Evolutionary conservation across 2,113 vertebrate species (phyloP).

Genomic region (Tetrao urogallus): DNA sequence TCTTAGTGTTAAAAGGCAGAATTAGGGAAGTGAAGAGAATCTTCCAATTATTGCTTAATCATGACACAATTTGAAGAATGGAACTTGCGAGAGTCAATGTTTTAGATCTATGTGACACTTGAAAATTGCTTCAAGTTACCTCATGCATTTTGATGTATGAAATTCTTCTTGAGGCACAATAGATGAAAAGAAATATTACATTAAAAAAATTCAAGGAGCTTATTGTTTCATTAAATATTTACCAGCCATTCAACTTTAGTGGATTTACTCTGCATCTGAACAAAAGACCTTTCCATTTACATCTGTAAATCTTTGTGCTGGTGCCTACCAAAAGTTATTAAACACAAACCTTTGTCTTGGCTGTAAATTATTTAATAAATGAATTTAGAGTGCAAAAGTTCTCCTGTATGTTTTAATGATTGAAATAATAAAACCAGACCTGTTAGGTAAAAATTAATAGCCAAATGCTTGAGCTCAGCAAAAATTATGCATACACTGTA

Average conservation of each 20-base stretch:
- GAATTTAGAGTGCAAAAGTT: background rate
- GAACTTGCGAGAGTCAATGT: constrained; percentile 33
- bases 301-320: constrained; percentile 23
- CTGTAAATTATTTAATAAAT: background rate
- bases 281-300: constrained; percentile 8
- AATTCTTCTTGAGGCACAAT: constrained; percentile 47
- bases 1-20: constrained; percentile 16
- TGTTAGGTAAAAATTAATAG: constrained; percentile 18
- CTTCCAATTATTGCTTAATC: constrained; percentile 45
- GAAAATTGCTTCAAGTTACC: constrained; percentile 55
- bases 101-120: constrained; percentile 45
- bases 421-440: constrained; percentile 2
- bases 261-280: constrained; percentile 32
- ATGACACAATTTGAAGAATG: constrained; percentile 16
- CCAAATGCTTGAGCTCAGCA: background rate
- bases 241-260: constrained; percentile 42
- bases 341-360: background rate
- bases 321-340: constrained; percentile 6
- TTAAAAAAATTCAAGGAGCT: constrained; percentile 12
- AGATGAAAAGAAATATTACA: constrained; percentile 48
- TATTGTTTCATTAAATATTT: constrained; percentile 70
- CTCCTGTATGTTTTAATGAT: background rate
- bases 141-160: constrained; percentile 48
- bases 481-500: background rate
- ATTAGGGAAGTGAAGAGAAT: background rate